These are phyloP conservation scores for Archilochus colubris DNA, from an alignment of 2,113 vertebrate species.

Conservation along the genomic window DNA sequence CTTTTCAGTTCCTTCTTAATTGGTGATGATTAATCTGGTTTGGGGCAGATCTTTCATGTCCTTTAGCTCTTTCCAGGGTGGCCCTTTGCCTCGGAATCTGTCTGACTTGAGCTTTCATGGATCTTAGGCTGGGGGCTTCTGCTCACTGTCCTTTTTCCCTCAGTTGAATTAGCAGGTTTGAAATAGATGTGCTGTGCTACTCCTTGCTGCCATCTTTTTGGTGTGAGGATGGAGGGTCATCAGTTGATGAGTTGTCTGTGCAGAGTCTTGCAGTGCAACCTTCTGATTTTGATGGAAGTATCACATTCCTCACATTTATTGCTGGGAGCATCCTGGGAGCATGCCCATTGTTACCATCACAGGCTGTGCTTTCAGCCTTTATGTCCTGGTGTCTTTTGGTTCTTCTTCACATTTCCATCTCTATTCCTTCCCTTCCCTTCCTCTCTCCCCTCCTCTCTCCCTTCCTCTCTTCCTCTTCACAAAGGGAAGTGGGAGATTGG, in stretches of 20 bases:
- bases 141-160: not conserved
- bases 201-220: not conserved
- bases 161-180: not conserved
- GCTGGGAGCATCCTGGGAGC: not conserved
- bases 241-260: not conserved
- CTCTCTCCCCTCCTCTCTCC: not conserved
- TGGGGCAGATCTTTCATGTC: not conserved
- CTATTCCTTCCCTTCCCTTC: not conserved
- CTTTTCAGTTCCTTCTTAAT: not conserved
- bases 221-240: not conserved
- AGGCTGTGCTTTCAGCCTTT: not conserved
- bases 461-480: not conserved
- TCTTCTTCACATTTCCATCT: not conserved
- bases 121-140: not conserved
- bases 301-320: not conserved
- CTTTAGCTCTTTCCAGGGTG: not conserved
- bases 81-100: not conserved
- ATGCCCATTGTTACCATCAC: rapidly evolving
- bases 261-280: not conserved
- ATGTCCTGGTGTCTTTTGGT: not conserved
- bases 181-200: not conserved
- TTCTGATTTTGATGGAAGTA: not conserved
- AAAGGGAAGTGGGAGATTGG: rapidly evolving
- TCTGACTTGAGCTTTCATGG: not conserved
- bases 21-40: not conserved